phyloP scores from a whole-genome alignment of 2,113 vertebrate species.

The Struthidea cinerea region DNA sequence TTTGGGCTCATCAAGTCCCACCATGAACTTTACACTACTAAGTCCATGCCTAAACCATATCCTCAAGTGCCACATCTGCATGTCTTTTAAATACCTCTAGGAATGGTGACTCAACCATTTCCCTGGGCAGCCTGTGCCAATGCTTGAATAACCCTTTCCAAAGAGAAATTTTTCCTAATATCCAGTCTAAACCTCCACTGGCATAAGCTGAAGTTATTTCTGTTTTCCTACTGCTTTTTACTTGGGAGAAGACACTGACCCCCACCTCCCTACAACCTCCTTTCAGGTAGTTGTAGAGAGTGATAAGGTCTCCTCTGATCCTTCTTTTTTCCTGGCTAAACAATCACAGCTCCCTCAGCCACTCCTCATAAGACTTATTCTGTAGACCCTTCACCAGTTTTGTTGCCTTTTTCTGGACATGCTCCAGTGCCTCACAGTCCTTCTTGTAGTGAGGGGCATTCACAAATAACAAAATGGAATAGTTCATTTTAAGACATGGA shows the following conservation, averaged over 20 bases:
- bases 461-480: neutral
- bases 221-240: neutral
- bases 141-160: neutral
- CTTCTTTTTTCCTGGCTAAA: neutral
- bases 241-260: neutral
- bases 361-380: neutral
- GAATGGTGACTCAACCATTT: neutral
- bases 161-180: neutral
- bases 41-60: accelerated
- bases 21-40: neutral
- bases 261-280: neutral
- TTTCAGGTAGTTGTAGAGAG: neutral
- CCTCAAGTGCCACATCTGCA: neutral
- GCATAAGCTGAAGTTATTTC: neutral
- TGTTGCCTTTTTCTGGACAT: neutral
- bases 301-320: neutral
- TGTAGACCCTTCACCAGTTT: neutral
- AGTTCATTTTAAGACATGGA: neutral
- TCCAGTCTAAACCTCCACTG: neutral
- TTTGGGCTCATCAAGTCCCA: neutral
- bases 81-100: neutral
- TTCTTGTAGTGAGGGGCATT: neutral
- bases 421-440: neutral
- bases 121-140: too few species aligned
- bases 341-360: neutral